phyloP scores from a whole-genome alignment of 2,888 invertebrate species.

The Zelleria hepariella region DNA sequence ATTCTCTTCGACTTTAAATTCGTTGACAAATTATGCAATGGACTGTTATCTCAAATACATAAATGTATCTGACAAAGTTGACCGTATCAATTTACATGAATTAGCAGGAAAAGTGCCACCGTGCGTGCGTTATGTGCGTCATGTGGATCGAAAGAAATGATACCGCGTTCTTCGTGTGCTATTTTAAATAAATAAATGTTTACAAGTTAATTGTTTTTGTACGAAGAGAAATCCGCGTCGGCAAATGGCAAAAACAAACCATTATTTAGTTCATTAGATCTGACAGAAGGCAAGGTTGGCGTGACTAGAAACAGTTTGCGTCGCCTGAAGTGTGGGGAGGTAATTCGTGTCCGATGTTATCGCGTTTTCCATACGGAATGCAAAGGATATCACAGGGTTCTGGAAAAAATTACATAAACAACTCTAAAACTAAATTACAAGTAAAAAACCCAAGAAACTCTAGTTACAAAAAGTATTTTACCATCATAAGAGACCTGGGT shows the following conservation, averaged over 20 bases:
- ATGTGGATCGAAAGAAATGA: background rate
- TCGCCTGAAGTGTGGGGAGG: background rate
- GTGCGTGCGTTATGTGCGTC: background rate
- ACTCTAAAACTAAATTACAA: too few species aligned
- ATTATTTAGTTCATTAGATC: constrained; percentile 1
- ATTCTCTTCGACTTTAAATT: background rate
- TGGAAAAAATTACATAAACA: too few species aligned
- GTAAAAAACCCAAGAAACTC: too few species aligned
- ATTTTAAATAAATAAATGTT: background rate
- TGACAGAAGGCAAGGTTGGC: background rate
- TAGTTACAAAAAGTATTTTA: too few species aligned
- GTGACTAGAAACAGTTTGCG: background rate
- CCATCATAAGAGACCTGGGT: too few species aligned
- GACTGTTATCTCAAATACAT: background rate
- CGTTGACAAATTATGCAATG: background rate
- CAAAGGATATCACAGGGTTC: background rate
- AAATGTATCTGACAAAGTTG: background rate
- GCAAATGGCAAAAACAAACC: background rate
- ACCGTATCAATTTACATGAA: background rate
- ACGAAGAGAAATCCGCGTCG: background rate
- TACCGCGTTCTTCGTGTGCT: background rate
- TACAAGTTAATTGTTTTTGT: background rate
- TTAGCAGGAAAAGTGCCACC: background rate
- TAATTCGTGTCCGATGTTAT: background rate
- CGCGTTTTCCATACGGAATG: background rate